These are phyloP conservation scores for Dorcus parallelipipedus DNA, from an alignment of 2,888 invertebrate genomes.

Conservation along the genomic window DNA sequence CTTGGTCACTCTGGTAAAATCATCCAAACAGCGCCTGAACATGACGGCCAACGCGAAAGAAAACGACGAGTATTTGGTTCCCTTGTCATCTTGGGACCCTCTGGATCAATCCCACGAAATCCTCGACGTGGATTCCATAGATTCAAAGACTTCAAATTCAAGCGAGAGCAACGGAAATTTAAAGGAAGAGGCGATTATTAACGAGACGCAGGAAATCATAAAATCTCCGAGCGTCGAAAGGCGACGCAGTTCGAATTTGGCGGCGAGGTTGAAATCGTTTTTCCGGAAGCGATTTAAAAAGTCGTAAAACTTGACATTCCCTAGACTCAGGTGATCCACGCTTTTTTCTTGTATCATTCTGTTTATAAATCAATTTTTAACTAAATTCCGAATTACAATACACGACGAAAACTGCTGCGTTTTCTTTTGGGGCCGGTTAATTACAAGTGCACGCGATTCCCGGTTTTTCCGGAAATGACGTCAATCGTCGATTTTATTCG, in stretches of 20 bases:
- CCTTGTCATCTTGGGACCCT: constrained; percentile 58
- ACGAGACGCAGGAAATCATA: constrained; percentile 1
- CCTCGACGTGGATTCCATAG: constrained; percentile 8
- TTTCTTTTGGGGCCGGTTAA: no score
- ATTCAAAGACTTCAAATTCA: constrained; percentile 9
- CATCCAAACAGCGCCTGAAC: constrained; percentile 34
- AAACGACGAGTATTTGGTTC: constrained; percentile 54
- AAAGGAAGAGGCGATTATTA: background rate
- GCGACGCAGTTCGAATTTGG: constrained; percentile 28
- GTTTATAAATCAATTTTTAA: no score
- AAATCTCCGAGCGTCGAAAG: constrained; percentile 6
- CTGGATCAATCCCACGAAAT: constrained; percentile 9
- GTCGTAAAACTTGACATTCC: constrained; percentile 1
- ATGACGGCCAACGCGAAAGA: constrained; percentile 35
- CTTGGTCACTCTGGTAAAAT: constrained; percentile 55
- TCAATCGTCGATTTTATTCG: no score
- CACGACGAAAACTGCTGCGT: no score
- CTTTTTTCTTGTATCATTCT: no score
- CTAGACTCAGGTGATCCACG: no score
- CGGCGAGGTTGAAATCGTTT: constrained; percentile 39
- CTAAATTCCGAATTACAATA: no score
- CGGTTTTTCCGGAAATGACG: no score
- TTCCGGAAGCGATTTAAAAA: constrained; percentile 33
- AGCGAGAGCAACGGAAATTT: constrained; percentile 2
- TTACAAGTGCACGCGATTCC: no score